phyloP scores from a whole-genome alignment of 2,888 invertebrate genomes.

The Epistrophella euchroma region DNA sequence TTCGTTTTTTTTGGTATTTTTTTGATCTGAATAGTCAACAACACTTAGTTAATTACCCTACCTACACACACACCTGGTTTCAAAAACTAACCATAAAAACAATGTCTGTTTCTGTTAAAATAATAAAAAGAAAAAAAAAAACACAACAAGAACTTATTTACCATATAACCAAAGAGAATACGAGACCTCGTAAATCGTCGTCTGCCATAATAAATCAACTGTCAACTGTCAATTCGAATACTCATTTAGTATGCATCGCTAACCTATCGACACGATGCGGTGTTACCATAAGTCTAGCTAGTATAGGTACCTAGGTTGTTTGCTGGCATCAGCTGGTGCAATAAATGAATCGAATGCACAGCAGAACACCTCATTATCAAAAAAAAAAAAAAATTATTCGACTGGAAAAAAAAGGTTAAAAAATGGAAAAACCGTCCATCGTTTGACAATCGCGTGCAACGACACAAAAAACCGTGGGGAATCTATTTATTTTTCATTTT shows the following conservation, averaged over 20 bases:
- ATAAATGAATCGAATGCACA: slow-evolving; percentile 73
- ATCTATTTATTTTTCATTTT: slow-evolving; percentile 10
- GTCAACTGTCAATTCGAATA: slow-evolving; percentile 74
- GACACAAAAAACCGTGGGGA: slow-evolving; percentile 49
- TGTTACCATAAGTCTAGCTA: slow-evolving; percentile 48
- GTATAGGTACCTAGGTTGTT: slow-evolving; percentile 23
- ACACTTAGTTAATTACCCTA: slow-evolving; percentile 64
- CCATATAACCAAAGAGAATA: slow-evolving; percentile 50
- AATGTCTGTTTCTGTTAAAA: slow-evolving; percentile 2
- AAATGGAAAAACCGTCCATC: slow-evolving; percentile 30
- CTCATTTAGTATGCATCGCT: slow-evolving; percentile 75
- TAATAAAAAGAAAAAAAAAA: slow-evolving; percentile 8
- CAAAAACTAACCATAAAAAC: slow-evolving; percentile 49
- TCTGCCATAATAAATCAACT: slow-evolving; percentile 70
- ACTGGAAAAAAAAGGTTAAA: slow-evolving; percentile 3
- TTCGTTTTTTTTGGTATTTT: background rate
- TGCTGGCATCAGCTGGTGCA: slow-evolving; percentile 71
- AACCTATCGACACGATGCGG: slow-evolving; percentile 68
- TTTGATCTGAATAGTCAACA: slow-evolving; percentile 43
- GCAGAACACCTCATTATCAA: slow-evolving; percentile 69
- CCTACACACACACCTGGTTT: slow-evolving; percentile 59
- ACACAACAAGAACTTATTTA: slow-evolving; percentile 41
- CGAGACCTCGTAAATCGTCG: slow-evolving; percentile 71
- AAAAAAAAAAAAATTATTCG: slow-evolving; percentile 26
- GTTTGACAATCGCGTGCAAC: slow-evolving; percentile 73